A percentile compares a stretch with the other conserved stretches of the same genome.
phyloP scores from a whole-genome alignment of 2,888 invertebrate genomes.

The Microctonus hyperodae region DNA sequence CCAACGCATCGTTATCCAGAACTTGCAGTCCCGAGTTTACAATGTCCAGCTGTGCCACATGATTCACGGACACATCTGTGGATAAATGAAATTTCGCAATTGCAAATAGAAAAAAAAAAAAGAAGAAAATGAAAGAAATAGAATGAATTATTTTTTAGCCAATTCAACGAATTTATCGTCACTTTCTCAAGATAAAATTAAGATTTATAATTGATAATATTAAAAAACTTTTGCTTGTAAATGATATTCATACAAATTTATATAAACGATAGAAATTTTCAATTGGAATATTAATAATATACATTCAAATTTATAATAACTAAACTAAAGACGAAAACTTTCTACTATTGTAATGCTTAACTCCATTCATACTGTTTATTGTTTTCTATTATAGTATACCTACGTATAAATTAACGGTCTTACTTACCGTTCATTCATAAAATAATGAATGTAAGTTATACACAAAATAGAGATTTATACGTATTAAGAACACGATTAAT shows the following conservation, averaged over 20 bases:
- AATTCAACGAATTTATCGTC: background rate
- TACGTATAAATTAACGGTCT: conserved; percentile 24
- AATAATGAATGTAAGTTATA: conserved; percentile 31
- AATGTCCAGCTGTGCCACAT: conserved; percentile 83
- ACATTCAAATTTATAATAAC: no score
- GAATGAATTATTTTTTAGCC: background rate
- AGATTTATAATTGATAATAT: background rate
- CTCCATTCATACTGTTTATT: conserved; percentile 23
- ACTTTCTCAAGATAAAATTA: background rate
- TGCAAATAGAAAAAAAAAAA: no score
- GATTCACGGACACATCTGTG: conserved; percentile 80
- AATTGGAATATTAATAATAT: background rate
- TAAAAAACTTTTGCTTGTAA: background rate
- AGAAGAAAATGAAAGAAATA: no score
- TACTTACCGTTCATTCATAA: conserved; percentile 24
- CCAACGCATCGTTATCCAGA: conserved; percentile 80
- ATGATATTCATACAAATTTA: no score
- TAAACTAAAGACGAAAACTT: conserved; percentile 7
- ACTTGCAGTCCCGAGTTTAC: conserved; percentile 82
- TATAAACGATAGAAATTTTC: no score
- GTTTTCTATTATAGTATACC: conserved; percentile 28
- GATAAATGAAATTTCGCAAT: conserved; percentile 28
- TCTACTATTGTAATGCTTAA: conserved; percentile 24
- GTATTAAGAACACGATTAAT: background rate
- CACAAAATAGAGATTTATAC: conserved; percentile 28